Evolutionary conservation across 2,888 invertebrate species (phyloP).

Genomic region (Diplolepis rosae): DNA sequence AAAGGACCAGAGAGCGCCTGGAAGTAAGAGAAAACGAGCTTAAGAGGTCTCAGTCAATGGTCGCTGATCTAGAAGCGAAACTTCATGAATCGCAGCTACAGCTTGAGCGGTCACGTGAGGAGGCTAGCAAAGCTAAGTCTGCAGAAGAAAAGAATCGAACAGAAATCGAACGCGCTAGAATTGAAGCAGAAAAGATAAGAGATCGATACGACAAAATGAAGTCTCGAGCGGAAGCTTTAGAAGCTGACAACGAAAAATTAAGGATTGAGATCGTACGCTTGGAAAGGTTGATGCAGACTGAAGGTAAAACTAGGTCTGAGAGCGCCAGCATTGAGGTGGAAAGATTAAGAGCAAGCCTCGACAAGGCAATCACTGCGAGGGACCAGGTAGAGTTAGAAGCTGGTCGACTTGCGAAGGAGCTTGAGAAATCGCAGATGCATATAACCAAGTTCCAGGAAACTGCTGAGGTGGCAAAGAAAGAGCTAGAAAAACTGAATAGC

Average conservation of each 20-base stretch:
- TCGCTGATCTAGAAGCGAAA: slow-evolving; percentile 83
- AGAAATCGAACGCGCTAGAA: slow-evolving; percentile 88
- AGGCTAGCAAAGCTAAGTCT: slow-evolving; percentile 83
- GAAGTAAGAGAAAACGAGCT: slow-evolving; percentile 84
- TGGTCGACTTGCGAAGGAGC: slow-evolving; percentile 87
- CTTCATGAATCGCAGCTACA: slow-evolving; percentile 88
- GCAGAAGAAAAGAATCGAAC: slow-evolving; percentile 87
- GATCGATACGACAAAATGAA: slow-evolving; percentile 91
- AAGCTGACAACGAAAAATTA: slow-evolving; percentile 84
- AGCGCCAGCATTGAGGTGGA: slow-evolving; percentile 83
- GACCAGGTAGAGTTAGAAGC: slow-evolving; percentile 91
- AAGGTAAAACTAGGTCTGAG: slow-evolving; percentile 76
- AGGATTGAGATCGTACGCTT: slow-evolving; percentile 81
- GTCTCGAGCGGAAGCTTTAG: slow-evolving; percentile 81
- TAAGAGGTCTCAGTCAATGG: slow-evolving; percentile 79
- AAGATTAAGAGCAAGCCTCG: slow-evolving; percentile 88
- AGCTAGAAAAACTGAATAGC: slow-evolving; percentile 88
- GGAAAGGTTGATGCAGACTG: slow-evolving; percentile 77
- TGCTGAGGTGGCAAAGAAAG: slow-evolving; percentile 87
- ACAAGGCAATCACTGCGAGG: slow-evolving; percentile 87
- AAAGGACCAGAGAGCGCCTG: slow-evolving; percentile 85
- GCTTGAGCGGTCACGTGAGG: slow-evolving; percentile 85
- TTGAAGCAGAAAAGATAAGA: slow-evolving; percentile 91
- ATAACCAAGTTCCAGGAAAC: slow-evolving; percentile 89
- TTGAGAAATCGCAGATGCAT: slow-evolving; percentile 90